phyloP scores from a whole-genome alignment of 1,140 invertebrate species.

The Vanessa atalanta region DNA sequence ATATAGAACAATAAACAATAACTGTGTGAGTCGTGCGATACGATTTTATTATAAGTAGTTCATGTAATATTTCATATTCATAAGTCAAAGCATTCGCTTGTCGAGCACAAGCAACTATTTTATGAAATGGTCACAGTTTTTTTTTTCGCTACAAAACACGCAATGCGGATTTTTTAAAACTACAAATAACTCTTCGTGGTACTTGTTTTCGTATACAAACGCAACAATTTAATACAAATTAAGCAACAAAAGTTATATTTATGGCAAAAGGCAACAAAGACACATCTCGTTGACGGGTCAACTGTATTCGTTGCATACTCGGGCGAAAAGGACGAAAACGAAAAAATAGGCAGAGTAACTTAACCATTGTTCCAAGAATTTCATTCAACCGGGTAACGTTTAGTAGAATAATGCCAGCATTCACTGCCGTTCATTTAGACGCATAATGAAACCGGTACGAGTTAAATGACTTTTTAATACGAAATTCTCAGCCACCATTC shows the following conservation, averaged over 20 bases:
- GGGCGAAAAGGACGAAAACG: constrained; percentile 16
- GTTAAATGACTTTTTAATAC: constrained; percentile 43
- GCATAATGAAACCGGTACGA: constrained; percentile 33
- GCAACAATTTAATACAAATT: constrained; percentile 8
- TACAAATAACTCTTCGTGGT: neutral
- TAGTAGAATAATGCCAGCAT: constrained; percentile 33
- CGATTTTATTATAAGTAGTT: neutral
- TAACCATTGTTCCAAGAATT: constrained; percentile 33
- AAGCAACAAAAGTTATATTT: constrained; percentile 1
- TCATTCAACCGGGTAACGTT: constrained; percentile 25
- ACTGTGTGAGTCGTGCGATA: neutral
- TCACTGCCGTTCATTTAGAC: constrained; percentile 34
- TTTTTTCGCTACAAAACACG: neutral
- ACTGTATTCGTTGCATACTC: neutral
- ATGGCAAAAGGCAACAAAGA: neutral
- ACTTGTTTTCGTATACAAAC: neutral
- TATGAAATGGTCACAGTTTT: neutral
- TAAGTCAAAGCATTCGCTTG: neutral
- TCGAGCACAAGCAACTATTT: neutral
- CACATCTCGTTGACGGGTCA: neutral
- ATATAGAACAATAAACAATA: neutral
- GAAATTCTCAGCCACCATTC: constrained; percentile 27
- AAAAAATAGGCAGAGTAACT: constrained; percentile 30
- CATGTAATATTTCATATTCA: neutral
- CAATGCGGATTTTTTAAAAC: constrained; percentile 4